phyloP scores from a whole-genome alignment of 2,113 vertebrate genomes.

The Apus apus region DNA sequence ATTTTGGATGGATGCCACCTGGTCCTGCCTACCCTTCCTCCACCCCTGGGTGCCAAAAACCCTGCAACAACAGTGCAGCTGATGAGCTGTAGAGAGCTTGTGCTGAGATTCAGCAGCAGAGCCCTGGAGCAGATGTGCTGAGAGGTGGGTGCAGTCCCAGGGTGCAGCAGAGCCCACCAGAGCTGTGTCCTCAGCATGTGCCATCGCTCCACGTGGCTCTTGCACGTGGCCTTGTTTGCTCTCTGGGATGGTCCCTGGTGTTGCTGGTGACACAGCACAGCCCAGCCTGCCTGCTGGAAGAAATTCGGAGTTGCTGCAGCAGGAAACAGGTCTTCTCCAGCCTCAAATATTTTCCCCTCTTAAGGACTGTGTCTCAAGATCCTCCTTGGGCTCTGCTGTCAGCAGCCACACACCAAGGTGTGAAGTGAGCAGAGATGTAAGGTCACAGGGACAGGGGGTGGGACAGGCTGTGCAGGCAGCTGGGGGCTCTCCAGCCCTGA shows the following conservation, averaged over 20 bases:
- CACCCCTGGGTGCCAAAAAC: neutral
- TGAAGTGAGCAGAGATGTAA: neutral
- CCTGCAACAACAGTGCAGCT: neutral
- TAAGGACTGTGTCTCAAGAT: neutral
- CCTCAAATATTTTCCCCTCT: neutral
- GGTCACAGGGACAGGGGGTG: neutral
- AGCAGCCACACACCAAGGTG: accelerated
- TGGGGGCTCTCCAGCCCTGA: neutral
- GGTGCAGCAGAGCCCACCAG: neutral
- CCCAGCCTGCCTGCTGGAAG: neutral
- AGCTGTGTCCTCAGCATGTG: neutral
- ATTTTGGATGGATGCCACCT: conserved; percentile 58
- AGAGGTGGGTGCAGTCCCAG: accelerated
- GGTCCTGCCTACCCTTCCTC: neutral
- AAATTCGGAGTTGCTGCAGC: neutral
- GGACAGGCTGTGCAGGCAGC: neutral
- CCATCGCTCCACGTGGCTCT: accelerated
- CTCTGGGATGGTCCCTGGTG: accelerated
- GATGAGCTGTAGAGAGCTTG: neutral
- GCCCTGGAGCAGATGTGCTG: neutral
- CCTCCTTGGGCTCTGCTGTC: accelerated
- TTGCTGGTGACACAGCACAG: neutral
- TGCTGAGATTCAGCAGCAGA: neutral
- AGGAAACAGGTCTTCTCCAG: neutral
- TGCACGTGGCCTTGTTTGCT: neutral